Evolutionary conservation across 2,888 invertebrate genomes (phyloP), one percentile per base, ranked within the genome.

Genomic region (Biston stratarius): DNA sequence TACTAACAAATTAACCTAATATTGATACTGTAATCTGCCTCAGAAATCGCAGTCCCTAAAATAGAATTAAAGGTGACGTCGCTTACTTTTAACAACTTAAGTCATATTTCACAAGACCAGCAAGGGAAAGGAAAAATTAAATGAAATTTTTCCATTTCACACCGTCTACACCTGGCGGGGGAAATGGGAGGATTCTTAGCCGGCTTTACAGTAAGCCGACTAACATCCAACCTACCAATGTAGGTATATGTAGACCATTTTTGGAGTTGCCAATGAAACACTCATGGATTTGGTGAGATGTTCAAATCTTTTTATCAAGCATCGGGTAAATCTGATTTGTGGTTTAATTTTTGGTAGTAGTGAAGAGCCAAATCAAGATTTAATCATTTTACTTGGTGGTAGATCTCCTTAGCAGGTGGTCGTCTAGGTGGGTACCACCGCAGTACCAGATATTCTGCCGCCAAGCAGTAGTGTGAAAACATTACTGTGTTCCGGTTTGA

Each of bases 151-250:
- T 73, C 79, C 76, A 83, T 86, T 87, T 80, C 76, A 64, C 76
- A 74, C 71, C 74, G 75, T 80, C 77, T 83, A 81, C 84, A 85
- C 81, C 85, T 85, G 81, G 75, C 77, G 73, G 76, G 70, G 77
- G 76, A 60, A 42, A 34, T 6, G 42, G 47, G 76, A 86, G 83
- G 83, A 86, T 81, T 83, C 79, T 86, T 83, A 76, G 74, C 77
- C 75, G 81, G 80, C 80, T 82, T 83, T 81, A 83, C 80, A 85
- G 83, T 89, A 88, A 89, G 84, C 86, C 83, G 82, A 82, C 83
- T 85, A 84, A 83, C 75, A 82, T 77, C 78, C 77, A 73, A 74
- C 75, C 76, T 77, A 76, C 79, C 82, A 79, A 84, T 80, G 80
- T 80, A 79, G 83, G 45, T 45, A 24, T 47, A 47, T 11, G 47